phyloP scores from a whole-genome alignment of 2,797 vertebrate genomes.

The Peromyscus attwateri region DNA sequence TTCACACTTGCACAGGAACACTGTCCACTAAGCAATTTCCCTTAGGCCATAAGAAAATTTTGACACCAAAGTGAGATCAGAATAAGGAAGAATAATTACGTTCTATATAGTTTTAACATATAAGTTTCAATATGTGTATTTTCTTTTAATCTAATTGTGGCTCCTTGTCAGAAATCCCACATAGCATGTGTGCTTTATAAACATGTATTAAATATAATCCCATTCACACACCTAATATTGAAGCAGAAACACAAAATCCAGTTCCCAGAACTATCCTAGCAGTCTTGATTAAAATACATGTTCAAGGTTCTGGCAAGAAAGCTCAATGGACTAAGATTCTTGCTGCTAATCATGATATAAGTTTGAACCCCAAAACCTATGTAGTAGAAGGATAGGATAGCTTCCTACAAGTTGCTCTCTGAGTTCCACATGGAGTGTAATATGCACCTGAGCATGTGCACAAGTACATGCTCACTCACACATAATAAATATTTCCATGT shows the following conservation, averaged over 20 bases:
- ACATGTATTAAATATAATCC: background rate
- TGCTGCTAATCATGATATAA: background rate
- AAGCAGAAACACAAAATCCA: background rate
- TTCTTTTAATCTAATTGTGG: background rate
- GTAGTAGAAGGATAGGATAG: no score
- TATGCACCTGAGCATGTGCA: background rate
- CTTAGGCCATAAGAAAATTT: background rate
- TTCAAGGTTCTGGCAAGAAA: background rate
- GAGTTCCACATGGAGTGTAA: background rate
- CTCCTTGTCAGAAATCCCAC: background rate
- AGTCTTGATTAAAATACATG: background rate
- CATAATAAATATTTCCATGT: background rate
- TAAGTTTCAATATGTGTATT: background rate
- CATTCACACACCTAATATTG: background rate
- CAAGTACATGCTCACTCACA: no score
- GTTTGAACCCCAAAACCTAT: no score
- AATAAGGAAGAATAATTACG: background rate
- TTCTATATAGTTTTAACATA: background rate
- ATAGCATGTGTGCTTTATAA: background rate
- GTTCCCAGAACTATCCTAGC: background rate
- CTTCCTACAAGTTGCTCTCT: background rate
- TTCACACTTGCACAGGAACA: background rate
- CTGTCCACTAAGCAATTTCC: background rate
- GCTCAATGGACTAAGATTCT: background rate
- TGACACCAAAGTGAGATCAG: background rate